Base-by-base conservation (phyloP, 2,113 vertebrate genomes). In the Tauraco erythrolophus region DNA sequence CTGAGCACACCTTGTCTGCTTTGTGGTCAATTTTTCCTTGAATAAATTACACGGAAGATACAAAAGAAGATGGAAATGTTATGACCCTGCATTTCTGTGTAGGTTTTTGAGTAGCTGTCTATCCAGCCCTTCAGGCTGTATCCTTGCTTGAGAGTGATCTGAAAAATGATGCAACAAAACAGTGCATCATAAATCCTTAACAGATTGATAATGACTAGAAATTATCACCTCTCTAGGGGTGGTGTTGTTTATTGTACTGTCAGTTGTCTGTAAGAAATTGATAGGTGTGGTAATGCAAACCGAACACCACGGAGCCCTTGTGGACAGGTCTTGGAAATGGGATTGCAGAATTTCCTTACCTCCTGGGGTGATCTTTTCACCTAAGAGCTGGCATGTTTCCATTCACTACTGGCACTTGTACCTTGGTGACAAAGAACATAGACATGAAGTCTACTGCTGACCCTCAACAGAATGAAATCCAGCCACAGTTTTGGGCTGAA, bases 31-130 rank as follows among this genome's bases (percentile, higher is more conserved):
- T n/a, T 10, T 65, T 94, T 97, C 53, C 64, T 75, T 78, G 64
- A 91, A 92, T 84, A 95, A 96, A 94, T 89, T 81, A 68, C 18
- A 62, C 11, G 37, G 23, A 84, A 62, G 23, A 81, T 31, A 84
- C n/a, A 94, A 92, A 95, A 92, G 62, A 68, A 92, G 70, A 80
- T 66, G 35, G 24, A 95, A 78, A 68, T 75, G 21, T 68, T 90
- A 50, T 39, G 62, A 80, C 30, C 30, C 33, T 93, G 50, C 11
- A 62, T 62, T 88, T 83, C 74, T 76, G 5, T 37, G 56, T 48
- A 66, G 33, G 10, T 30, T 92, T 94, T 68, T 62, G n/a, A 62
- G 19, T 33, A 60, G 22, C 27, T 86, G 24, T 64, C 50, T 70
- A 43, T 56, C 46, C 62, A 88, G 10, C 10, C 46, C 25, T 86